These are phyloP conservation scores for Paedocypris micromegethes DNA, from an alignment of 2,797 vertebrate genomes.

Conservation along the genomic window DNA sequence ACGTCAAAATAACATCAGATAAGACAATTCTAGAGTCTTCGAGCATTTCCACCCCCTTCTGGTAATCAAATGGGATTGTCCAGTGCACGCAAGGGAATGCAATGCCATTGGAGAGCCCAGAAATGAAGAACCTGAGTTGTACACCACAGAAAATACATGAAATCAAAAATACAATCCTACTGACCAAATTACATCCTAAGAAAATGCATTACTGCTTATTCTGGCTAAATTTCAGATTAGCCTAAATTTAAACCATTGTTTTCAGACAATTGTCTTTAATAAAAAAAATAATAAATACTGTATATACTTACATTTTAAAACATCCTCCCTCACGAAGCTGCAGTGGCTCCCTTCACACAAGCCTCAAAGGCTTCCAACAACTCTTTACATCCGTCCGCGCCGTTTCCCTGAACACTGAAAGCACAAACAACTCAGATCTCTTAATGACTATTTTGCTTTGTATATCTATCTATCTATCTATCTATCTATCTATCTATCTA, in stretches of 20 bases:
- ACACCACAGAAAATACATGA: constrained; percentile 18
- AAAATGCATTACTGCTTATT: not conserved
- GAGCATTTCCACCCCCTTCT: constrained; percentile 33
- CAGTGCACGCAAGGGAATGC: constrained; percentile 44
- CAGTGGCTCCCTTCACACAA: constrained; percentile 64
- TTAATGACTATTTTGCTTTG: too few species aligned
- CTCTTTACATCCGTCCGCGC: constrained; percentile 59
- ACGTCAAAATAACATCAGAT: constrained; percentile 19
- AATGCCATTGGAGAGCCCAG: constrained; percentile 43
- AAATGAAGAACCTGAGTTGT: constrained; percentile 46
- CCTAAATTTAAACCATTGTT: not conserved
- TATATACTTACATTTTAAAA: constrained; percentile 1
- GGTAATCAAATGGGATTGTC: constrained; percentile 53
- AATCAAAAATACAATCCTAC: constrained; percentile 11
- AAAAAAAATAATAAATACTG: not conserved
- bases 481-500: too few species aligned
- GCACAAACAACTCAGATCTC: not conserved
- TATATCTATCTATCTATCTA: too few species aligned
- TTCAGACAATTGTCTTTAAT: not conserved
- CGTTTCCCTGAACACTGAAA: constrained; percentile 62
- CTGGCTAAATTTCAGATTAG: not conserved
- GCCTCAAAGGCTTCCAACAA: constrained; percentile 67
- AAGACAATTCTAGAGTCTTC: constrained; percentile 17
- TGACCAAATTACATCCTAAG: not conserved
- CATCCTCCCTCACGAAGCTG: constrained; percentile 51